Evolutionary conservation across 2,888 invertebrate genomes (phyloP).

Genomic region (Cataglyphis livida): DNA sequence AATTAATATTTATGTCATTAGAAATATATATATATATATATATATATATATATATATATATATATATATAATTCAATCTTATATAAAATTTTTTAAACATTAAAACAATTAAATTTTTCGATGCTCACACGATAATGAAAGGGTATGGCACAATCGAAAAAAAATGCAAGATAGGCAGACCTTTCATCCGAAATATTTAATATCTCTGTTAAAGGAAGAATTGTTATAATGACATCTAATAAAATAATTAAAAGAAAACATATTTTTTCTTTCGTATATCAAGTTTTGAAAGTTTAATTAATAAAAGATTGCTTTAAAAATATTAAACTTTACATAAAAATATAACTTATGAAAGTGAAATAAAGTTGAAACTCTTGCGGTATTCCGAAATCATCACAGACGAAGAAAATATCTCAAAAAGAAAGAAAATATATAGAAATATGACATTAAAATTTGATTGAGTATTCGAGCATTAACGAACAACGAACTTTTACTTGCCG

Average conservation of each 20-base stretch:
- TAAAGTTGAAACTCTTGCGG: constrained; percentile 15
- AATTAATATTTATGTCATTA: constrained; percentile 35
- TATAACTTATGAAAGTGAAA: constrained; percentile 12
- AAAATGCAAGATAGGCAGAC: constrained; percentile 61
- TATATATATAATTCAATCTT: neutral
- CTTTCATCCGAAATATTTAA: constrained; percentile 43
- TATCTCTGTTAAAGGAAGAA: constrained; percentile 33
- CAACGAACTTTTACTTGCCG: constrained; percentile 64
- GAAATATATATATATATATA: constrained; percentile 10
- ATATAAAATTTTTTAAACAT: constrained; percentile 33
- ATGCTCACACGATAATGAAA: constrained; percentile 44
- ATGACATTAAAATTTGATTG: constrained; percentile 64
- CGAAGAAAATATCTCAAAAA: neutral
- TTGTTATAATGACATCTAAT: constrained; percentile 29
- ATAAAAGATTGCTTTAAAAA: constrained; percentile 40
- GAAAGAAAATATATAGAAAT: neutral
- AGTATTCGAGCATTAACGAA: constrained; percentile 75
- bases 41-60: constrained; percentile 9
- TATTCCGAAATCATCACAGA: constrained; percentile 35
- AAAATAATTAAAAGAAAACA: constrained; percentile 26
- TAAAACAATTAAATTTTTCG: constrained; percentile 49
- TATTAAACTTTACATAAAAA: neutral
- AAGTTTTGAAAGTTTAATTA: constrained; percentile 78
- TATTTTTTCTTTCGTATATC: constrained; percentile 12
- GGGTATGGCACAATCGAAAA: constrained; percentile 74